phyloP scores from a whole-genome alignment of 2,888 invertebrate genomes.

The Melanotus villosus region DNA sequence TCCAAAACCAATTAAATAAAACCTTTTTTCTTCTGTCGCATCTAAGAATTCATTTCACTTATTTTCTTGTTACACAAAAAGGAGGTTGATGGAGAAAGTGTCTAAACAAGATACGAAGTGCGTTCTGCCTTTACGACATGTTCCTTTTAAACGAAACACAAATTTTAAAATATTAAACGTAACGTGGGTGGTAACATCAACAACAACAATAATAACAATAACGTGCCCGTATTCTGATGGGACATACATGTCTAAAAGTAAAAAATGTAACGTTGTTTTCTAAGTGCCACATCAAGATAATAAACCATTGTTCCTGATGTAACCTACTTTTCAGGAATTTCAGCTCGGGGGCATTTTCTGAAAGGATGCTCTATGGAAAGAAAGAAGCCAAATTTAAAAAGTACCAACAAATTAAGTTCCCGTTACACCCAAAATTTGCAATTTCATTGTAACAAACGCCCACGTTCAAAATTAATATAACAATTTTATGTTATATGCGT shows the following conservation, averaged over 20 bases:
- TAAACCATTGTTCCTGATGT: constrained; percentile 23
- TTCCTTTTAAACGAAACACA: background rate
- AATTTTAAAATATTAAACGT: background rate
- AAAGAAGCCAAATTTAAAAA: no score
- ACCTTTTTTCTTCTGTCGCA: background rate
- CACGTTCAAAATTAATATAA: constrained; percentile 25
- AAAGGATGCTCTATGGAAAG: constrained; percentile 8
- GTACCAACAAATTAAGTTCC: no score
- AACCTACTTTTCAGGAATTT: constrained; percentile 26
- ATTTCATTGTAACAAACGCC: constrained; percentile 18
- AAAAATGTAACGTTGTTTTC: background rate
- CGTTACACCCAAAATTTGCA: constrained; percentile 16
- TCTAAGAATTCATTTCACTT: constrained; percentile 15
- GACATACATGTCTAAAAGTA: constrained; percentile 9
- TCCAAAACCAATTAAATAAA: no score
- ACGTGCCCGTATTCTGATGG: background rate
- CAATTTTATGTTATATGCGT: background rate
- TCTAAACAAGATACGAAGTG: background rate
- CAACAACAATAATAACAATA: constrained; percentile 19
- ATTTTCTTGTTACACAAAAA: background rate
- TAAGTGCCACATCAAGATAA: constrained; percentile 19
- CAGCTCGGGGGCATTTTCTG: constrained; percentile 16
- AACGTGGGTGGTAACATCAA: constrained; percentile 3
- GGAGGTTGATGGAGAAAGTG: constrained; percentile 4
- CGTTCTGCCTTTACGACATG: background rate